phyloP scores from a whole-genome alignment of 1,140 invertebrate species.

The Euura saliciscinereae region DNA sequence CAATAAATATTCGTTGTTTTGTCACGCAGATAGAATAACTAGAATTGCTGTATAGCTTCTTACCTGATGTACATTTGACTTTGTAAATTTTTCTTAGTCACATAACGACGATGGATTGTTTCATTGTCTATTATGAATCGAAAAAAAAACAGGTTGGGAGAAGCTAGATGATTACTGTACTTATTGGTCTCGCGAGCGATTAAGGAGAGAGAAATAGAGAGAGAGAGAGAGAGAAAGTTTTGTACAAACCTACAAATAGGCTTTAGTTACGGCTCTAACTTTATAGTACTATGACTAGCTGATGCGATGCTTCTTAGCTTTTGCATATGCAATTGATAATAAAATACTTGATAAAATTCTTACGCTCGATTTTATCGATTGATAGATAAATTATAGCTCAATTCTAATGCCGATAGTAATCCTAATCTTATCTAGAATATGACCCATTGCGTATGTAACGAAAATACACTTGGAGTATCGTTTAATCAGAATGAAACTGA shows the following conservation, averaged over 20 bases:
- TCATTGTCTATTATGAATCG: no score
- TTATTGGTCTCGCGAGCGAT: not conserved
- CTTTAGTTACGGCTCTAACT: not conserved
- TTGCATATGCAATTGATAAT: not conserved
- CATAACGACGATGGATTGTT: no score
- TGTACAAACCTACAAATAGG: constrained; percentile 1
- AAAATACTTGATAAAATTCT: constrained; percentile 5
- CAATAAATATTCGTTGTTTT: no score
- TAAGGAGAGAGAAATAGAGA: not conserved
- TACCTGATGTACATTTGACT: no score
- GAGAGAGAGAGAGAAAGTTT: not conserved
- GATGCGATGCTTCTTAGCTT: constrained; percentile 10
- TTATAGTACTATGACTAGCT: not conserved
- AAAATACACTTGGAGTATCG: not conserved
- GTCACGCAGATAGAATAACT: no score
- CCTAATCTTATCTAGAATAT: not conserved
- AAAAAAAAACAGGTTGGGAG: not conserved
- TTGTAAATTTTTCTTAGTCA: no score
- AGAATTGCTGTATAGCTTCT: no score
- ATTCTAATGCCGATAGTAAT: not conserved
- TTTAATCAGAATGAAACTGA: not conserved
- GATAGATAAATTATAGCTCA: not conserved
- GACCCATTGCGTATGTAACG: not conserved
- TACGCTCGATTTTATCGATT: not conserved
- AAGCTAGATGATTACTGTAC: not conserved